phyloP scores from a whole-genome alignment of 2,888 invertebrate genomes.

The Pseudoips prasinana region DNA sequence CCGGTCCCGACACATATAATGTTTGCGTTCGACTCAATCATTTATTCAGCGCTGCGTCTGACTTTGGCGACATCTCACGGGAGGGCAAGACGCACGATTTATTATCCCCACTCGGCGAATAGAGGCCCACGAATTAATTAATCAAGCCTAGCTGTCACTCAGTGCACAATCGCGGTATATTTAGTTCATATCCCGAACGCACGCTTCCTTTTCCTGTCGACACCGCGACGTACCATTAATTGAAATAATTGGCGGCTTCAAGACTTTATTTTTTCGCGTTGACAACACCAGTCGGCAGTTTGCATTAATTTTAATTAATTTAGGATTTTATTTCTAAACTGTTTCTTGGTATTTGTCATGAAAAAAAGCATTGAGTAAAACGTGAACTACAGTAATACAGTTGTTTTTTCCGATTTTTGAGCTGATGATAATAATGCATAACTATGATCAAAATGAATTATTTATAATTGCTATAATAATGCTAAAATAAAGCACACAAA shows the following conservation, averaged over 20 bases:
- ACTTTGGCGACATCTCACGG: slow-evolving; percentile 75
- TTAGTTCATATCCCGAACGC: slow-evolving; percentile 53
- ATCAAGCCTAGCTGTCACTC: slow-evolving; percentile 77
- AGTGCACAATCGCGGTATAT: slow-evolving; percentile 69
- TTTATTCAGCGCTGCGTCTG: slow-evolving; percentile 66
- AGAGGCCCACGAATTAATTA: slow-evolving; percentile 74
- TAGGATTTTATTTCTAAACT: no score
- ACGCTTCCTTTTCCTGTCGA: slow-evolving; percentile 76
- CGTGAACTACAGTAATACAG: no score
- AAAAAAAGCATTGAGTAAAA: no score
- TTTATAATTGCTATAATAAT: no score
- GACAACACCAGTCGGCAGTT: slow-evolving; percentile 59
- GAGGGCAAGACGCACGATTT: slow-evolving; percentile 76
- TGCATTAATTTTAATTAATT: slow-evolving; percentile 47
- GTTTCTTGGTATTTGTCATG: no score
- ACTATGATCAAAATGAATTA: no score
- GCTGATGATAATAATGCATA: no score
- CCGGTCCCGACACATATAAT: slow-evolving; percentile 67
- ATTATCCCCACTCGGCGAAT: slow-evolving; percentile 67
- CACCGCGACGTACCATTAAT: slow-evolving; percentile 72
- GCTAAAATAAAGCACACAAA: no score
- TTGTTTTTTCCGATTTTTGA: no score
- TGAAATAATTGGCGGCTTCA: slow-evolving; percentile 75
- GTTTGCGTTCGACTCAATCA: slow-evolving; percentile 72
- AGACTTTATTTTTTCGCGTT: slow-evolving; percentile 64